Evolutionary conservation across 2,888 invertebrate species (phyloP), one percentile per base, ranked within the genome.

Genomic region (Ceratothoa steindachneri): DNA sequence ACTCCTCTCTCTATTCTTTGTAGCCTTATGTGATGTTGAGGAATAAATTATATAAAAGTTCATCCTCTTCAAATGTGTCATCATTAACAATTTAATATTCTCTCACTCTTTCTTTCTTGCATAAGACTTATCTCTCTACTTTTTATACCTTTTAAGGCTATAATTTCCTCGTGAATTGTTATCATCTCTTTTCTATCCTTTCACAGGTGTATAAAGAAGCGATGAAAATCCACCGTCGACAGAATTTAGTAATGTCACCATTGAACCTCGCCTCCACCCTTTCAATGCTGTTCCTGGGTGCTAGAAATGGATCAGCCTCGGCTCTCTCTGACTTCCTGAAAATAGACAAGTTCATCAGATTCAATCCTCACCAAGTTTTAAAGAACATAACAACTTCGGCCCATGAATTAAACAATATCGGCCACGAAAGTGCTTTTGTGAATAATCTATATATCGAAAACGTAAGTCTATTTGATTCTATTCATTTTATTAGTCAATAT

Each of bases 251-350:
- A 24, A 72, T 86, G 27, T 87, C 87, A 0, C 87, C 87, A 0
- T 84, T 85, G 72, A 87, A 87, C 0, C 83, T 87, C 0, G 84
- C 86, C 0, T 84, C 84, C 1, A 80, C 86, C 1, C 81, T 87
- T 41, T 84, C 86, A 0, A 82, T 87, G 22, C 81, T 88, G 27
- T 86, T 87, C 80, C 86, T 87, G 78, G 88, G 87, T 0, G 83
- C 87, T 0, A 71, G 80, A 1, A 86, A 85, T 0, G 79, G 78
- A 1, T 94, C 94, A 0, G 93, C 94, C 0, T 93, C 92, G 0
- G 93, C 93, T 87, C 93, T 95, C 91, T 93, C 94, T 82, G 93
- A 93, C 82, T 89, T 94, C 12, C 85, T 94, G 0, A 89, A 90
- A 81, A 85, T 94, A 19, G 94, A 94, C 82, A 93, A 94, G 80